phyloP scores from a whole-genome alignment of 2,888 invertebrate genomes.

The Drosophila pseudotalamancana region DNA sequence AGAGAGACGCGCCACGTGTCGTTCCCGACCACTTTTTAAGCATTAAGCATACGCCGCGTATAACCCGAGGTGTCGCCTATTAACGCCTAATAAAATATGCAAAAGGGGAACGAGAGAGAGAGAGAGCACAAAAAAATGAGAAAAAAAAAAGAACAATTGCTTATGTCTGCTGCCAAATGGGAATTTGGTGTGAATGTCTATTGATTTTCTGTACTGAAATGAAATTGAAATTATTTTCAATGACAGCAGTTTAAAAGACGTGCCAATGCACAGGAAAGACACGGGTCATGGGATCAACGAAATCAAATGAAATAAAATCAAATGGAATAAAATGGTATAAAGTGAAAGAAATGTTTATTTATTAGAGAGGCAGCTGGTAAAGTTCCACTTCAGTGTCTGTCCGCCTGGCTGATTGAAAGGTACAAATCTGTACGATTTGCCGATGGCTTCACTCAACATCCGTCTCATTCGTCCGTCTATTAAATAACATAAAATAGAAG shows the following conservation, averaged over 20 bases:
- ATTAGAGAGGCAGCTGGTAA: slow-evolving; percentile 21
- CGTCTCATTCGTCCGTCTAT: slow-evolving; percentile 33
- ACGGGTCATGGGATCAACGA: slow-evolving; percentile 36
- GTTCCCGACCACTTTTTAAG: slow-evolving; percentile 5
- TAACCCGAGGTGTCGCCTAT: slow-evolving; percentile 16
- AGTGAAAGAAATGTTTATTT: slow-evolving; percentile 54
- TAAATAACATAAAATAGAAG: slow-evolving; percentile 41
- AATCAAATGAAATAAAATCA: slow-evolving; percentile 28
- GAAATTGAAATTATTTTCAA: slow-evolving; percentile 71
- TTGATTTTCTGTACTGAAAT: slow-evolving; percentile 44
- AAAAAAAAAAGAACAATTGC: slow-evolving; percentile 8
- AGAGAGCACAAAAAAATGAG: background rate
- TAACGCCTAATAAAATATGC: slow-evolving; percentile 37
- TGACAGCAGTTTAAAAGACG: slow-evolving; percentile 60
- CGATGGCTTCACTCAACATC: slow-evolving; percentile 18
- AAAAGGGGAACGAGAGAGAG: slow-evolving; percentile 1
- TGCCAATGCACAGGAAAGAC: slow-evolving; percentile 38
- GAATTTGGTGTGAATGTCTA: slow-evolving; percentile 49
- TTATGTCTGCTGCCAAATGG: slow-evolving; percentile 28
- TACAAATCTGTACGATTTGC: slow-evolving; percentile 35
- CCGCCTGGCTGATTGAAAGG: slow-evolving; percentile 5
- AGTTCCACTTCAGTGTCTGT: background rate
- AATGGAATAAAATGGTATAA: slow-evolving; percentile 48
- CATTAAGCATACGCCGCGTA: slow-evolving; percentile 40
- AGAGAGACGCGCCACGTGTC: slow-evolving; percentile 14